Evolutionary conservation across 2,797 vertebrate species (phyloP), one percentile per base, ranked within the genome.

Genomic region (Denticeps clupeoides): DNA sequence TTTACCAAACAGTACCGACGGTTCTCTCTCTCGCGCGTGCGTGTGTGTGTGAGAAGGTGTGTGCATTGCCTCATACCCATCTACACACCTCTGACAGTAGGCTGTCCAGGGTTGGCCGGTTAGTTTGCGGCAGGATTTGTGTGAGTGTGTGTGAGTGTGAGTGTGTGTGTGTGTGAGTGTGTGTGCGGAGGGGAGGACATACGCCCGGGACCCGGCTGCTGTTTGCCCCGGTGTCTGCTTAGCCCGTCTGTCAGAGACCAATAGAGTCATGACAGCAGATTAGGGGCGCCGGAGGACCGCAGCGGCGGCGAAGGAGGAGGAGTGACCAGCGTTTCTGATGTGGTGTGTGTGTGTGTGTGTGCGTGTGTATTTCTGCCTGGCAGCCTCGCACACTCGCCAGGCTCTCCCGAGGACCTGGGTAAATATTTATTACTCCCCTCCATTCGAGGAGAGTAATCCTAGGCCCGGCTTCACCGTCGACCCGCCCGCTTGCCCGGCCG

Each of bases 81-180:
- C 44, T 42, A 15, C 16, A 48, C 50, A 48, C 50, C 32, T 47
- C 47, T 54, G 53, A n/a, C 45, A 43, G 47, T 49, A 52, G 58
- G 62, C 54, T 60, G 58, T 60, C 51, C 51, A 31, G 41, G 64
- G 62, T 55, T 58, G 41, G 52, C 54, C 60, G 47, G 44, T 46
- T 51, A 63, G 55, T 64, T 64, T 64, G 58, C 38, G 25, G 41
- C 35, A 42, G 62, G 62, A 58, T 64, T 60, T 58, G 55, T n/a
- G n/a, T n/a, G n/a, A n/a, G n/a, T n/a, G n/a, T n/a, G n/a, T n/a
- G n/a, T n/a, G n/a, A n/a, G 31, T 32, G 35, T 33, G 40, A 44
- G 15, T 11, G 35, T 5, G 38, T 18, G 27, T 44, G 47, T 18
- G 8, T 45, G 55, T 41, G 55, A 51, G 52, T 37, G 25, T 2